phyloP scores from a whole-genome alignment of 2,113 vertebrate species.

The Laticauda colubrina region DNA sequence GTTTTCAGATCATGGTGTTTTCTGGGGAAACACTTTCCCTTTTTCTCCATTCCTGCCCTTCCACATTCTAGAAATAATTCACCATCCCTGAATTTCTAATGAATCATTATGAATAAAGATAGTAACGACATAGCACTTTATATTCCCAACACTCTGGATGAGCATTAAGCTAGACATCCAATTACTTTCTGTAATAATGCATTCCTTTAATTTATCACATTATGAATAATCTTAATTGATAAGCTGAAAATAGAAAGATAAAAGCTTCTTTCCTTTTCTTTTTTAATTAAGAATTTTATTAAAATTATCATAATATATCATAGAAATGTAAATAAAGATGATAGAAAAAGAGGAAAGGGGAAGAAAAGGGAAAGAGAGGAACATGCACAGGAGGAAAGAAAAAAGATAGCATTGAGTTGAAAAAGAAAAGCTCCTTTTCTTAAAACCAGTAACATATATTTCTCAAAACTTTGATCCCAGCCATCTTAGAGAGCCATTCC shows the following conservation, averaged over 20 bases:
- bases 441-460: background rate
- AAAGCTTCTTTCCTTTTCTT: background rate
- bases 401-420: background rate
- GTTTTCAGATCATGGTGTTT: background rate
- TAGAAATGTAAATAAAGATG: background rate
- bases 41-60: background rate
- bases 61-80: slow-evolving; percentile 24
- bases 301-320: background rate
- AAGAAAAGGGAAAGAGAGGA: background rate
- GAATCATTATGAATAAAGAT: slow-evolving; percentile 32
- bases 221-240: slow-evolving; percentile 1
- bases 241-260: slow-evolving; percentile 33
- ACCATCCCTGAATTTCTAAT: slow-evolving; percentile 43
- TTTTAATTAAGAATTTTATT: background rate
- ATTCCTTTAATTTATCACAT: slow-evolving; percentile 13
- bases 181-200: background rate
- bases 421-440: slow-evolving; percentile 25
- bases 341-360: background rate
- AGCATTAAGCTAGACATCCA: slow-evolving; percentile 15
- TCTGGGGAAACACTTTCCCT: slow-evolving; percentile 13
- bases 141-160: slow-evolving; percentile 20
- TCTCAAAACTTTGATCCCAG: background rate
- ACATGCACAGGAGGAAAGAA: background rate
- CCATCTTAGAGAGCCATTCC: background rate
- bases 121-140: slow-evolving; percentile 26